phyloP scores from a whole-genome alignment of 2,888 invertebrate genomes.

The Dasypolia templi region DNA sequence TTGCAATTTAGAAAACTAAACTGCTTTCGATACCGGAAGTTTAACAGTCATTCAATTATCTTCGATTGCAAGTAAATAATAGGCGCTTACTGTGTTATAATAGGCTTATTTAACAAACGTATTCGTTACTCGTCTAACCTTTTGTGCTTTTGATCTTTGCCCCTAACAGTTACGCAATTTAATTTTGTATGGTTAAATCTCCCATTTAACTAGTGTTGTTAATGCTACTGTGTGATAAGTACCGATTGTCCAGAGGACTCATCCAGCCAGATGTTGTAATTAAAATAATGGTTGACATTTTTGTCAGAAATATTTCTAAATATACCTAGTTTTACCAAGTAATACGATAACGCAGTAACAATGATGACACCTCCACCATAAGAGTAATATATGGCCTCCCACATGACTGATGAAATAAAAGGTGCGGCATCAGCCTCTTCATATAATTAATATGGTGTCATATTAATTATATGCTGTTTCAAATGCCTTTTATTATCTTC shows the following conservation, averaged over 20 bases:
- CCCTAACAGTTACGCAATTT: constrained; percentile 34
- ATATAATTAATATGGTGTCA: no score
- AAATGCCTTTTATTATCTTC: constrained; percentile 48
- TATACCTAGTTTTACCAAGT: constrained; percentile 46
- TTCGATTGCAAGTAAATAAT: constrained; percentile 32
- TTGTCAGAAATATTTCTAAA: constrained; percentile 35
- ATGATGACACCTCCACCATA: constrained; percentile 48
- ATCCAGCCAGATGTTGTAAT: background rate
- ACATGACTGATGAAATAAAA: constrained; percentile 58
- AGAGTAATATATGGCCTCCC: constrained; percentile 53
- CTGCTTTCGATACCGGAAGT: constrained; percentile 7
- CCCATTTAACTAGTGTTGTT: constrained; percentile 8
- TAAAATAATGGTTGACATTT: constrained; percentile 15
- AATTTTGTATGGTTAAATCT: constrained; percentile 38
- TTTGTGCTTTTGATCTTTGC: constrained; percentile 50
- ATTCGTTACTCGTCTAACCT: constrained; percentile 46
- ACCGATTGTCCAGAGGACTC: background rate
- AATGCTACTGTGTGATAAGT: constrained; percentile 12
- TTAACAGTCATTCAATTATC: constrained; percentile 32
- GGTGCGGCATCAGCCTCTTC: constrained; percentile 49
- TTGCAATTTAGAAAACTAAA: background rate
- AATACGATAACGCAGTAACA: constrained; percentile 42
- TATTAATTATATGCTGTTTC: constrained; percentile 56
- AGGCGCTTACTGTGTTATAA: constrained; percentile 17
- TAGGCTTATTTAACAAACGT: constrained; percentile 41